Evolutionary conservation across 2,888 invertebrate species (phyloP).

Genomic region (Drosophila conformis): DNA sequence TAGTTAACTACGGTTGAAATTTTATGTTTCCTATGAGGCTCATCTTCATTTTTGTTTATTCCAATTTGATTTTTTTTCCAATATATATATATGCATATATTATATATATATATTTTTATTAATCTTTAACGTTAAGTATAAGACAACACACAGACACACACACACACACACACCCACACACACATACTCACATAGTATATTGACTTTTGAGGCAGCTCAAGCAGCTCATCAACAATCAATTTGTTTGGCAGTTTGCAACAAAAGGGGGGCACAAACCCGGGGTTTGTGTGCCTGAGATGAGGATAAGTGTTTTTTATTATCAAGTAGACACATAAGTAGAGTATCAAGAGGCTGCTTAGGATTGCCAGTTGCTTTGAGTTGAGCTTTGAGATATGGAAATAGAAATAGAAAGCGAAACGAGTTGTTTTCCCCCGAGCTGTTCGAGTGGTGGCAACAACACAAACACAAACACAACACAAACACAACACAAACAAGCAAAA

Average conservation of each 20-base stretch:
- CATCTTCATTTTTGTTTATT: conserved; percentile 72
- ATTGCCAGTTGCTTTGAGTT: conserved; percentile 33
- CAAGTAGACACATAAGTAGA: conserved; percentile 22
- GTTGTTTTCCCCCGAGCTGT: conserved; percentile 29
- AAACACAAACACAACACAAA: background rate
- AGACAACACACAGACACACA: background rate
- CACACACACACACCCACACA: conserved; percentile 6
- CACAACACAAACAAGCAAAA: background rate
- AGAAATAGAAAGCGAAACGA: conserved; percentile 20
- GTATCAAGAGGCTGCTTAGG: conserved; percentile 51
- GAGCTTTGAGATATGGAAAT: conserved; percentile 12
- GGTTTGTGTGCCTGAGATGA: background rate
- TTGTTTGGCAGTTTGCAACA: conserved; percentile 14
- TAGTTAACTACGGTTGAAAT: conserved; percentile 83
- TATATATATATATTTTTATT: conserved; percentile 11
- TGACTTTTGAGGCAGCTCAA: conserved; percentile 36
- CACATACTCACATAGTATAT: conserved; percentile 1
- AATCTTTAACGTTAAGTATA: background rate
- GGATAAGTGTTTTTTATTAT: background rate
- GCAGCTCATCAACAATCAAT: conserved; percentile 6
- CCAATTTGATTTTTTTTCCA: conserved; percentile 21
- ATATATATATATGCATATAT: conserved; percentile 1
- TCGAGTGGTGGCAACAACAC: conserved; percentile 9
- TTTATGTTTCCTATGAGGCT: conserved; percentile 85
- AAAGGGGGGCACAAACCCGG: conserved; percentile 12